Evolutionary conservation across 64 coral and sea anemone genomes (phyloP).

Genomic region (Montipora cactus): DNA sequence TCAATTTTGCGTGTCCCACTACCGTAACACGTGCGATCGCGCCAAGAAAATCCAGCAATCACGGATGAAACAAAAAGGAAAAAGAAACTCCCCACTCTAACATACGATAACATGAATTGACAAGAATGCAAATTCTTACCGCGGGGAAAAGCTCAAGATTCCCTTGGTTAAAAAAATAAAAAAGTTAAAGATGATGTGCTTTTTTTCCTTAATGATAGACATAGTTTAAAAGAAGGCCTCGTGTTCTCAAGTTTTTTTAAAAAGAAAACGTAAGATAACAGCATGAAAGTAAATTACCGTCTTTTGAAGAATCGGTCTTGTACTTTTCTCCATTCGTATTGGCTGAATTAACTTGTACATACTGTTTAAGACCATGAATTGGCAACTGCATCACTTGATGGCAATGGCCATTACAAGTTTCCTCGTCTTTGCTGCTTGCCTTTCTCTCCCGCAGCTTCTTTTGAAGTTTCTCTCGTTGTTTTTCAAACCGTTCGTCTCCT

Average conservation of each 20-base stretch:
- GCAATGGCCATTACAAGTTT: constrained; percentile 58
- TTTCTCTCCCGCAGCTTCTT: constrained; percentile 68
- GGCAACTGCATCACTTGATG: constrained; percentile 74
- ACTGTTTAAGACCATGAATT: constrained; percentile 63
- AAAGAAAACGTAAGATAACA: neutral
- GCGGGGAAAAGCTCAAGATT: neutral
- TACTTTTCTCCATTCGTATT: constrained; percentile 33
- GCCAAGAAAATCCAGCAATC: neutral
- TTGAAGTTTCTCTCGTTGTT: constrained; percentile 77
- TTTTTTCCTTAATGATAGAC: neutral
- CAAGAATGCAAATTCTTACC: neutral
- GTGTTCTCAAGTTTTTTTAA: constrained; percentile 6
- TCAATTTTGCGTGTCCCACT: neutral
- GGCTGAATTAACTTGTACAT: constrained; percentile 38
- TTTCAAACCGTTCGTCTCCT: constrained; percentile 61
- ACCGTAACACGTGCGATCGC: neutral
- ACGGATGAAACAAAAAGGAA: neutral
- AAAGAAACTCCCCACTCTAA: neutral
- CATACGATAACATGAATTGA: neutral
- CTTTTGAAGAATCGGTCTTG: constrained; percentile 30
- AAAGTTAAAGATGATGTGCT: neutral
- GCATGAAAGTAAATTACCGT: constrained; percentile 43
- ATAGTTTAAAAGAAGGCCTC: neutral
- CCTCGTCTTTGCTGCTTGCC: constrained; percentile 59
- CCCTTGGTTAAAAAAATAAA: neutral